Evolutionary conservation across 1,140 invertebrate species (phyloP).

Genomic region (Oryctes rhinoceros): DNA sequence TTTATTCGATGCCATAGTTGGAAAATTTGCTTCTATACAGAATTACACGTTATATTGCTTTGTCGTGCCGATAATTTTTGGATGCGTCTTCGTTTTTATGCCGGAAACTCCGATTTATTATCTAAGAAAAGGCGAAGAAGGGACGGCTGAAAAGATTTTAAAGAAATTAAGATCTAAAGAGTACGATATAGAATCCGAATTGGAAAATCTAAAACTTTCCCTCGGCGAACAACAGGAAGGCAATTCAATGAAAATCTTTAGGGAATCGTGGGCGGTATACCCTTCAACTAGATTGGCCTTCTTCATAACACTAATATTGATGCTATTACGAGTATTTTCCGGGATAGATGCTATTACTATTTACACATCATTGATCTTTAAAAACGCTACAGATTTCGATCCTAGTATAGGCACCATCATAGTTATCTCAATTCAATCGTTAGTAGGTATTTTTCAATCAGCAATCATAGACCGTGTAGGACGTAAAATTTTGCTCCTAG

Average conservation of each 20-base stretch:
- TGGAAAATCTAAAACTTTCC: slow-evolving; percentile 59
- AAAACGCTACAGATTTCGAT: slow-evolving; percentile 59
- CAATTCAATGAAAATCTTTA: slow-evolving; percentile 75
- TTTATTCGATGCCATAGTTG: slow-evolving; percentile 67
- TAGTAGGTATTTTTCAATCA: slow-evolving; percentile 70
- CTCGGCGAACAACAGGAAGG: slow-evolving; percentile 78
- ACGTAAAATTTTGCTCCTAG: slow-evolving; percentile 72
- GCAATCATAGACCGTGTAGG: slow-evolving; percentile 74
- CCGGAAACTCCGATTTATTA: slow-evolving; percentile 73
- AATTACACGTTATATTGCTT: slow-evolving; percentile 68
- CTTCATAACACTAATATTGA: slow-evolving; percentile 67
- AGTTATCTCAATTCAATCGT: slow-evolving; percentile 77
- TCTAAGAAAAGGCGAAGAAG: slow-evolving; percentile 66
- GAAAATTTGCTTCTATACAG: slow-evolving; percentile 60
- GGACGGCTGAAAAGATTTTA: slow-evolving; percentile 71
- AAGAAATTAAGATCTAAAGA: slow-evolving; percentile 73
- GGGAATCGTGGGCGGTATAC: slow-evolving; percentile 70
- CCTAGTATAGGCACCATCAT: slow-evolving; percentile 72
- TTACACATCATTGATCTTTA: slow-evolving; percentile 65
- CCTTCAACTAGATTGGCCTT: slow-evolving; percentile 64
- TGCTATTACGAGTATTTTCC: slow-evolving; percentile 76
- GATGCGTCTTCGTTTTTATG: slow-evolving; percentile 68
- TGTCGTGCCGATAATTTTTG: slow-evolving; percentile 69
- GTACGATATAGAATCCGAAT: slow-evolving; percentile 70
- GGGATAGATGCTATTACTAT: slow-evolving; percentile 72